phyloP scores from a whole-genome alignment of 2,113 vertebrate genomes.

The Calyptommatus sinebrachiatus region DNA sequence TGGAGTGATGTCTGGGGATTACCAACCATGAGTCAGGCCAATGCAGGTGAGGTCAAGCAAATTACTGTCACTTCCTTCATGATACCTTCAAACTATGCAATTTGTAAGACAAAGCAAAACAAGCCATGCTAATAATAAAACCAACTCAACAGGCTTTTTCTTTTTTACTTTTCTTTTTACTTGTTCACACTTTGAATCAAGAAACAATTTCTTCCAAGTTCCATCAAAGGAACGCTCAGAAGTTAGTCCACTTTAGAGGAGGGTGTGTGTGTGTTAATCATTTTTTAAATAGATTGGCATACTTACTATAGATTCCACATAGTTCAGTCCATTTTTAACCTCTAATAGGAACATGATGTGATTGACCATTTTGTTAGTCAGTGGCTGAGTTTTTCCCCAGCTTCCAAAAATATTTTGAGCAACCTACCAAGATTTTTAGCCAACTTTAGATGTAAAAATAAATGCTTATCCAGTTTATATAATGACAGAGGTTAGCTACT shows the following conservation, averaged over 20 bases:
- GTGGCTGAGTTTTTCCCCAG: too few relatives aligned
- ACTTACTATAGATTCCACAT: neutral
- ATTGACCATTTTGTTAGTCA: too few relatives aligned
- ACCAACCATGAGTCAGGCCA: constrained; percentile 33
- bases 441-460: too few relatives aligned
- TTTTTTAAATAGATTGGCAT: neutral
- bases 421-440: too few relatives aligned
- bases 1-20: constrained; percentile 59
- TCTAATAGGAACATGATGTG: too few relatives aligned
- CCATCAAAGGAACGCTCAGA: neutral
- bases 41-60: constrained; percentile 39
- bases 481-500: too few relatives aligned
- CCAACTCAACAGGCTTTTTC: neutral
- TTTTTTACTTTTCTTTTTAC: neutral
- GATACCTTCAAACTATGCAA: neutral
- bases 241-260: neutral
- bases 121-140: neutral
- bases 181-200: too few relatives aligned
- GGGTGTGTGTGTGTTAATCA: neutral
- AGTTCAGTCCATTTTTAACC: too few relatives aligned
- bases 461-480: too few relatives aligned
- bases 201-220: too few relatives aligned
- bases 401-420: too few relatives aligned
- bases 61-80: neutral
- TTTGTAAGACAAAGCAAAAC: neutral